Evolutionary conservation across 2,888 invertebrate genomes (phyloP).

Genomic region (Cryptocephalus primarius): DNA sequence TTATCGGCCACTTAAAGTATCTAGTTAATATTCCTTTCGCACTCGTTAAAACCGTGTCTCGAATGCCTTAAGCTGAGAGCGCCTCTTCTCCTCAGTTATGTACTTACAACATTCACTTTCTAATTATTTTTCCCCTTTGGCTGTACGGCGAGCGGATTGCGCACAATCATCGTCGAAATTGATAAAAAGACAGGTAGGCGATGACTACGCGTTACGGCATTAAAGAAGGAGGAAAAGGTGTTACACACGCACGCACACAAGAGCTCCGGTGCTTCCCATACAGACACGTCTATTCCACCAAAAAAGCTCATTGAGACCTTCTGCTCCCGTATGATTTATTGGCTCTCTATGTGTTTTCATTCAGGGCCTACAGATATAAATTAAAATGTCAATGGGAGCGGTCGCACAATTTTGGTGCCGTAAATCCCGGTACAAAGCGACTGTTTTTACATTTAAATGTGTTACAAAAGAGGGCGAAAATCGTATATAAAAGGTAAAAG

Average conservation of each 20-base stretch:
- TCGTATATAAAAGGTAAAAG: background rate
- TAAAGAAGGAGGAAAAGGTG: too few species aligned
- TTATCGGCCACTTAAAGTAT: too few species aligned
- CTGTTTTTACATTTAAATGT: constrained; percentile 16
- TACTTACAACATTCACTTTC: too few species aligned
- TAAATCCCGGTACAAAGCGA: constrained; percentile 20
- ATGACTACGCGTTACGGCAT: constrained; percentile 7
- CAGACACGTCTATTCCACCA: constrained; percentile 1
- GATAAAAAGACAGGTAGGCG: constrained; percentile 12
- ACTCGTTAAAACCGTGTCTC: too few species aligned
- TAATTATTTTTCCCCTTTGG: too few species aligned
- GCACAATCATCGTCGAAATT: background rate
- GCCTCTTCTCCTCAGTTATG: too few species aligned
- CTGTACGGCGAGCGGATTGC: too few species aligned
- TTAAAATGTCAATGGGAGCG: constrained; percentile 23
- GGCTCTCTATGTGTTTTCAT: constrained; percentile 8
- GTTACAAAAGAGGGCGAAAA: constrained; percentile 8
- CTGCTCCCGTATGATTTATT: constrained; percentile 11
- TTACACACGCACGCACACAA: too few species aligned
- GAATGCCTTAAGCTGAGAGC: too few species aligned
- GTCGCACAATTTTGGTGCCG: constrained; percentile 21
- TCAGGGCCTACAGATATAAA: constrained; percentile 15
- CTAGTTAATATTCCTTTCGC: too few species aligned
- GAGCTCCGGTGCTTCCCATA: constrained; percentile 7
- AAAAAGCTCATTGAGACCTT: constrained; percentile 10